Evolutionary conservation across 2,888 invertebrate genomes (phyloP).

Genomic region (Hypena proboscidalis): DNA sequence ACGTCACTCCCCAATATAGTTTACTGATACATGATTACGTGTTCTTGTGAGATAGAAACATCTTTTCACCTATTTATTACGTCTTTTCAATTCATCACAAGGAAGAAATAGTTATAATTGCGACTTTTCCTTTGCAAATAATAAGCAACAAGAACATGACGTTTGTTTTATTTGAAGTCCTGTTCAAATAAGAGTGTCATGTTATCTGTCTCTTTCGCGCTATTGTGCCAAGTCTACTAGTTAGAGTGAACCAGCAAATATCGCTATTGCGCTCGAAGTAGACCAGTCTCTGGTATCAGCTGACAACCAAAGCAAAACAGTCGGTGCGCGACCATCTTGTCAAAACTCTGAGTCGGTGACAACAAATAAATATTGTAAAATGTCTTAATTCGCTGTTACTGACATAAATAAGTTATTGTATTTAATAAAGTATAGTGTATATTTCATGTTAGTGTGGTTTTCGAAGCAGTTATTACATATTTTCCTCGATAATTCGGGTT

Average conservation of each 20-base stretch:
- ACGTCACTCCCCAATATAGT: slow-evolving; percentile 75
- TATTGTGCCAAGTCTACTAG: slow-evolving; percentile 1
- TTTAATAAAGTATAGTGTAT: slow-evolving; percentile 75
- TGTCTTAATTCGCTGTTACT: slow-evolving; percentile 80
- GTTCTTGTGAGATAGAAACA: slow-evolving; percentile 78
- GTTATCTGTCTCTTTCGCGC: slow-evolving; percentile 56
- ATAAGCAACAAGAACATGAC: slow-evolving; percentile 78
- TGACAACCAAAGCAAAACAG: slow-evolving; percentile 87
- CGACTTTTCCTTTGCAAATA: slow-evolving; percentile 71
- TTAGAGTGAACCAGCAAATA: slow-evolving; percentile 52
- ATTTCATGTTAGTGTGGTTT: slow-evolving; percentile 74
- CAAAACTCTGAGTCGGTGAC: slow-evolving; percentile 83
- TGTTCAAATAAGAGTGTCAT: slow-evolving; percentile 59
- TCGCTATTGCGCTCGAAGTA: slow-evolving; percentile 59
- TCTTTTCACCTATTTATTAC: slow-evolving; percentile 50
- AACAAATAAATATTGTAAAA: slow-evolving; percentile 84
- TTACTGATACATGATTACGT: slow-evolving; percentile 59
- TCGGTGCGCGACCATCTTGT: slow-evolving; percentile 86
- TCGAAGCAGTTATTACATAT: slow-evolving; percentile 71
- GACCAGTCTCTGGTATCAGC: slow-evolving; percentile 82
- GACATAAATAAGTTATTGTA: slow-evolving; percentile 75
- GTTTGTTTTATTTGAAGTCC: slow-evolving; percentile 68
- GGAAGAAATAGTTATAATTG: slow-evolving; percentile 56
- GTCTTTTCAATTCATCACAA: slow-evolving; percentile 74
- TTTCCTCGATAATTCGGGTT: slow-evolving; percentile 83